phyloP scores from a whole-genome alignment of 1,140 invertebrate species.

The Argopecten irradians region DNA sequence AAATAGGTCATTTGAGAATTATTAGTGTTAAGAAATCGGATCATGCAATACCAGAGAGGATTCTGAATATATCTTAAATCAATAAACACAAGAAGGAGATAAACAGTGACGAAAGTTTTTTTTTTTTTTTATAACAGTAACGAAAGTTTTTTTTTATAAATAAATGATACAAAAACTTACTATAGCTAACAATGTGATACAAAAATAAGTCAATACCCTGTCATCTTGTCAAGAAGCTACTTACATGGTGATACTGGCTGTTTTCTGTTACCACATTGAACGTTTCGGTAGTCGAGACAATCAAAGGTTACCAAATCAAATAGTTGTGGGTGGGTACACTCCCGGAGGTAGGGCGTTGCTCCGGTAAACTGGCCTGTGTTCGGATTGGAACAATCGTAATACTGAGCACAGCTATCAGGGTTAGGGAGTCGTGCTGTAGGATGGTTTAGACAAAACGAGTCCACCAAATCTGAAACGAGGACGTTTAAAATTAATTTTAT shows the following conservation, averaged over 20 bases:
- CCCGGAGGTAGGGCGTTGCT: conserved; percentile 55
- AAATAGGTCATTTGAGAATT: too few species aligned
- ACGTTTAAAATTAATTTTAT: too few species aligned
- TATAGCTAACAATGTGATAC: too few species aligned
- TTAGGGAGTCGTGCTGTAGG: conserved; percentile 58
- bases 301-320: conserved; percentile 53
- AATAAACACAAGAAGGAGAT: too few species aligned
- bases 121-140: too few species aligned
- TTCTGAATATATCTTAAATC: too few species aligned
- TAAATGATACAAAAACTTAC: too few species aligned
- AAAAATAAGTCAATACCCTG: too few species aligned
- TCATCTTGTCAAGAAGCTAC: neutral
- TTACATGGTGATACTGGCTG: conserved; percentile 46
- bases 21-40: too few species aligned
- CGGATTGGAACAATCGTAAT: conserved; percentile 61
- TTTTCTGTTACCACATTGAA: conserved; percentile 39
- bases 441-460: conserved; percentile 59
- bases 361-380: conserved; percentile 30
- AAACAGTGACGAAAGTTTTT: too few species aligned
- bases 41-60: too few species aligned
- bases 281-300: conserved; percentile 46
- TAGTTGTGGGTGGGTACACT: conserved; percentile 63
- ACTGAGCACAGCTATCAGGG: conserved; percentile 60
- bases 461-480: conserved; percentile 53
- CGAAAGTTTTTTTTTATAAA: too few species aligned